phyloP scores from a whole-genome alignment of 2,888 invertebrate genomes.

The Saturnia pavonia region DNA sequence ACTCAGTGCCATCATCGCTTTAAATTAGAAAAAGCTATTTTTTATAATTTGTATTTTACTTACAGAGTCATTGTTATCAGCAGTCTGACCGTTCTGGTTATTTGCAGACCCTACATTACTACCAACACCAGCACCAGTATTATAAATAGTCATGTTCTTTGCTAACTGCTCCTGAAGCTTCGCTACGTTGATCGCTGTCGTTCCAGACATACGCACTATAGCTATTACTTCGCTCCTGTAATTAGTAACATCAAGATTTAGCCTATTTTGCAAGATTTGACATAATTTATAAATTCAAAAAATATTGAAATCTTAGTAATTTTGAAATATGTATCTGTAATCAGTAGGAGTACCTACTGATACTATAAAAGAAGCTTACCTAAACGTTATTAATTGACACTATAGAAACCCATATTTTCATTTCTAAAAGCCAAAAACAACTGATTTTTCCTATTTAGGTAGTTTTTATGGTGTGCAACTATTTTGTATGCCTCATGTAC shows the following conservation, averaged over 20 bases:
- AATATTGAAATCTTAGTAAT: background rate
- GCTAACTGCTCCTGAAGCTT: constrained; percentile 85
- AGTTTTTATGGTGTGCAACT: too few species aligned
- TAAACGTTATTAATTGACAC: background rate
- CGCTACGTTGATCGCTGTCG: constrained; percentile 86
- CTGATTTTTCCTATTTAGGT: too few species aligned
- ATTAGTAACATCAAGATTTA: constrained; percentile 32
- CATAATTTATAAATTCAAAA: background rate
- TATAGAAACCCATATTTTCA: too few species aligned
- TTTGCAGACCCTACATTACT: constrained; percentile 37
- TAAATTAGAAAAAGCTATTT: background rate
- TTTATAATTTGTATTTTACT: constrained; percentile 32
- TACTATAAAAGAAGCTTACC: too few species aligned
- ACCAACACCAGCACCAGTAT: constrained; percentile 51
- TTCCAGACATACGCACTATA: constrained; percentile 85
- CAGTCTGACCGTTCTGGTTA: constrained; percentile 43
- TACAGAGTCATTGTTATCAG: constrained; percentile 61
- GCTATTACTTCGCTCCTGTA: constrained; percentile 87
- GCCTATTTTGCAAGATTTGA: background rate
- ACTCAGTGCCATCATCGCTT: too few species aligned
- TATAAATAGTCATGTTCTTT: constrained; percentile 71
- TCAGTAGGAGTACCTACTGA: too few species aligned
- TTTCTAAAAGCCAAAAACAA: too few species aligned
- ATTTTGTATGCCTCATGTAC: too few species aligned
- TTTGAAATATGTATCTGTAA: too few species aligned